Percentiles rank a stretch among this genome's conserved stretches.
Conservation (phyloP, 1,140 invertebrate genomes). For the Gerris buenoi region DNA sequence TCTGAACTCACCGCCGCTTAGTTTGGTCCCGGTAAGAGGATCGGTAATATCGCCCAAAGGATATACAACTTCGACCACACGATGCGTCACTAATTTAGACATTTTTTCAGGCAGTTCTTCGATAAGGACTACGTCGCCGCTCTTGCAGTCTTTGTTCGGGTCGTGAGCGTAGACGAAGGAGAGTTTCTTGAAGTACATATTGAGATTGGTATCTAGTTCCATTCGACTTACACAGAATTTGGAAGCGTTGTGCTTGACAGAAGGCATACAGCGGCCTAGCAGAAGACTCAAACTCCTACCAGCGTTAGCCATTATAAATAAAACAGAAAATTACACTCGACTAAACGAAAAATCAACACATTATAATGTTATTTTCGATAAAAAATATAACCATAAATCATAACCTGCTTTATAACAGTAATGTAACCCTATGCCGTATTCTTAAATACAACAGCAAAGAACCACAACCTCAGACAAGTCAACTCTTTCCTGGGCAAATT, state of each 20-base stretch:
- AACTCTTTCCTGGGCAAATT: no score
- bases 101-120: conserved; percentile 51
- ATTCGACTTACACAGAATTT: conserved; percentile 54
- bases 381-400: no score
- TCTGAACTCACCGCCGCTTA: conserved; percentile 28
- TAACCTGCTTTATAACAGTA: no score
- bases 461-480: no score
- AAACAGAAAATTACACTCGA: no score
- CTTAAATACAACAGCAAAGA: no score
- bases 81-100: no score
- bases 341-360: no score
- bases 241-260: conserved; percentile 52
- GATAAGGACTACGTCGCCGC: conserved; percentile 68
- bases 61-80: conserved; percentile 62
- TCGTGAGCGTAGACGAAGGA: conserved; percentile 58
- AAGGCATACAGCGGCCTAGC: conserved; percentile 54
- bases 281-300: no score
- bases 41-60: conserved; percentile 65
- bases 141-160: conserved; percentile 56
- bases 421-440: no score
- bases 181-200: conserved; percentile 61
- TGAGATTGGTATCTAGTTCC: conserved; percentile 48
- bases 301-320: no score
- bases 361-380: no score
- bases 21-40: conserved; percentile 66